Conservation (phyloP, 2,797 vertebrate species). For the Microctenopoma stevenorrisi region DNA sequence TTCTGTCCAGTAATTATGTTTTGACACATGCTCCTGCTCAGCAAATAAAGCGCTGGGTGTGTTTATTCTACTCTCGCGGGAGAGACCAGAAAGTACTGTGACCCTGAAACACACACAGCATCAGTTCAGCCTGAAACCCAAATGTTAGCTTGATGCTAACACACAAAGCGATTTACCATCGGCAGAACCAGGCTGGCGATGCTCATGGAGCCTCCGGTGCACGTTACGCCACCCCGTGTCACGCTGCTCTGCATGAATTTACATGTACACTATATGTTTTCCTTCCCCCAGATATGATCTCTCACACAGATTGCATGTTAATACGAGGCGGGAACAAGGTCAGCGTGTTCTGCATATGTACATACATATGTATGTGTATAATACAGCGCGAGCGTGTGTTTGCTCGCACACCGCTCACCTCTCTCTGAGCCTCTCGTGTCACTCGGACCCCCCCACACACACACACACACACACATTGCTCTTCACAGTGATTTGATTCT, state of each 20-base stretch:
- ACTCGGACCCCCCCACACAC: conserved; percentile 16
- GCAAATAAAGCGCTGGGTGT: no score
- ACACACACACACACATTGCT: conserved; percentile 7
- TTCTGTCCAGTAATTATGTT: no score
- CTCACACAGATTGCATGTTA: neutral
- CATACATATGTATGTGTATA: conserved; percentile 1
- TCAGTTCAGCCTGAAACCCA: no score
- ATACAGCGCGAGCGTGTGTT: neutral
- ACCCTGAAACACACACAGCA: no score
- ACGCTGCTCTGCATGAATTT: neutral
- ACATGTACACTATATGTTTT: neutral
- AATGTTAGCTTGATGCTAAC: no score
- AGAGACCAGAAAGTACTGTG: no score
- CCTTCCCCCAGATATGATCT: neutral
- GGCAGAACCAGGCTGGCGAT: no score
- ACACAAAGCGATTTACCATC: no score
- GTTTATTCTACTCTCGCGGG: no score
- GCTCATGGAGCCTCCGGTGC: no score
- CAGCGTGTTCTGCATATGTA: neutral
- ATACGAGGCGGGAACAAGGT: conserved; percentile 4
- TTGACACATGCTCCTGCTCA: no score
- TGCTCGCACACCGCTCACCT: conserved; percentile 2
- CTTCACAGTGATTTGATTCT: conserved; percentile 41
- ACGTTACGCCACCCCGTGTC: neutral
- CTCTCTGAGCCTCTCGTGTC: conserved; percentile 27